Evolutionary conservation across 1,140 invertebrate genomes (phyloP).

Genomic region (Mylabris phalerata): DNA sequence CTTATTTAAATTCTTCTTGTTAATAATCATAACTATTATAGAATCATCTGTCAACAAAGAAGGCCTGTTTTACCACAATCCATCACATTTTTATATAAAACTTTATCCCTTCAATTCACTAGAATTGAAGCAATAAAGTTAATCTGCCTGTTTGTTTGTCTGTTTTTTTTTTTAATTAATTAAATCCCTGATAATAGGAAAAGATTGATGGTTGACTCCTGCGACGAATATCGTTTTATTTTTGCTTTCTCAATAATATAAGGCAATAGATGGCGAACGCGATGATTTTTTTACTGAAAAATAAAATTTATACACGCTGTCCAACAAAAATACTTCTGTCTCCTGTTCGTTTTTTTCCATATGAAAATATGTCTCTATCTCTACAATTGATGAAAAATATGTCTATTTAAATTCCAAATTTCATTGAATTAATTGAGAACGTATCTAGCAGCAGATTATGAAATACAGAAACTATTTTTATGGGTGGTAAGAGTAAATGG

Average conservation of each 20-base stretch:
- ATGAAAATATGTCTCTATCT: constrained; percentile 42
- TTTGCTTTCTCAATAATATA: constrained; percentile 17
- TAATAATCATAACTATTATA: background rate
- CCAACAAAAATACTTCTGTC: constrained; percentile 39
- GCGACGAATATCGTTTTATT: constrained; percentile 26
- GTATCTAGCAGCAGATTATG: constrained; percentile 36
- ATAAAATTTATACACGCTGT: constrained; percentile 8
- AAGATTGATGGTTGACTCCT: constrained; percentile 9
- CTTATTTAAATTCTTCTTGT: constrained; percentile 9
- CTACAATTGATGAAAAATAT: constrained; percentile 39
- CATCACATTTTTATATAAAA: background rate
- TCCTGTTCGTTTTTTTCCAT: constrained; percentile 23
- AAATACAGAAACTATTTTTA: constrained; percentile 35
- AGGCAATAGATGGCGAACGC: constrained; percentile 38
- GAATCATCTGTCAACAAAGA: background rate
- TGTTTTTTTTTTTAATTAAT: background rate
- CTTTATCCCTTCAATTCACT: background rate
- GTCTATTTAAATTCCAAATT: constrained; percentile 17
- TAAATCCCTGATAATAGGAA: background rate
- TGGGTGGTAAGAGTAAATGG: constrained; percentile 1
- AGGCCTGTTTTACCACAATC: background rate
- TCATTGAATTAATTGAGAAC: background rate
- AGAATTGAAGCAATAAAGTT: too few species aligned
- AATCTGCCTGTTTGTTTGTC: too few species aligned
- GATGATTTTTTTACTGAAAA: background rate